A percentile compares a stretch with the other conserved stretches of the same genome.
phyloP scores from a whole-genome alignment of 2,113 vertebrate species.

The Alectura lathami region DNA sequence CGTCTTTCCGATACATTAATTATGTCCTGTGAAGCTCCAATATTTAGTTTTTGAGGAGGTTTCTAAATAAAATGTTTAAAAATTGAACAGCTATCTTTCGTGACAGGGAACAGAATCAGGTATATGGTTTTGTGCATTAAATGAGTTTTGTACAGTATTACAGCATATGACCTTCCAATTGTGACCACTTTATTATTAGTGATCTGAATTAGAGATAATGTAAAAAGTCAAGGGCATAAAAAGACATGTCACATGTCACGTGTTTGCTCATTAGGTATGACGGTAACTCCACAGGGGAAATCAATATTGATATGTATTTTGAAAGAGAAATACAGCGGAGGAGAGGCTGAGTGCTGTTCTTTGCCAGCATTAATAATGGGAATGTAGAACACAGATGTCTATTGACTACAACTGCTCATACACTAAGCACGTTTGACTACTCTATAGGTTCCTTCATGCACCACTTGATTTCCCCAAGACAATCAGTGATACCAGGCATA shows the following conservation, averaged over 20 bases:
- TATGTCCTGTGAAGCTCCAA: not conserved
- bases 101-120: not conserved
- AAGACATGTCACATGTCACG: not conserved
- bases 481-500: not conserved
- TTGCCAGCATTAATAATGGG: not conserved
- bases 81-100: not conserved
- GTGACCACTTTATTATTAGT: not conserved
- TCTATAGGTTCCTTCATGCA: not conserved
- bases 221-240: conserved; percentile 46
- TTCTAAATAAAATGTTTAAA: not conserved
- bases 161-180: not conserved
- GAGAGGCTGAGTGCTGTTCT: not conserved
- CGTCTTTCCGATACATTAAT: not conserved
- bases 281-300: conserved; percentile 29
- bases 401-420: not conserved
- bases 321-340: conserved; percentile 27
- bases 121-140: not conserved
- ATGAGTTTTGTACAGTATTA: not conserved
- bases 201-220: conserved; percentile 14
- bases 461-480: not conserved
- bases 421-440: not conserved
- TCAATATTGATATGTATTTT: conserved; percentile 43
- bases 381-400: not conserved
- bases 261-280: conserved; percentile 48
- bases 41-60: not conserved